Evolutionary conservation across 1,140 invertebrate species (phyloP), one percentile per base, ranked within the genome.

Genomic region (Ganaspis sp.): DNA sequence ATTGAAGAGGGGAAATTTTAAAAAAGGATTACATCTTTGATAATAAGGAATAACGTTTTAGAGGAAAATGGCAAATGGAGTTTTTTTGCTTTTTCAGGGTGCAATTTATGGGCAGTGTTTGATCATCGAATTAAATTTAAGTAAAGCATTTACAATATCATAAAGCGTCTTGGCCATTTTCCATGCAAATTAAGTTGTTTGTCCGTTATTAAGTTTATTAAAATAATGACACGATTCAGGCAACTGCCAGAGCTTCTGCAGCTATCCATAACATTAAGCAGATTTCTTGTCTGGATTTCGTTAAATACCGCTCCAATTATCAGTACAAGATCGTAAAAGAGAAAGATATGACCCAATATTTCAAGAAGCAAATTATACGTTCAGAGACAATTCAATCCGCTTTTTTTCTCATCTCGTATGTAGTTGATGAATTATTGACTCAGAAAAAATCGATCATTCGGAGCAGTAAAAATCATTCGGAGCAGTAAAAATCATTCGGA

Each of bases 151-250:
- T 49, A 49, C 45, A 49, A 49, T 49, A 17, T 49, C n/a, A 9
- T 49, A 17, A 49, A 49, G 4, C 45, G 19, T 64, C 21, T 1
- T 64, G 19, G 23, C 11, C 4, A 64, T 34, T 64, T 64, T 64
- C 54, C 23, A 64, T 64, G 58, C 58, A 64, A 64, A 64, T 64
- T 64, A n/a, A 64, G 58, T 64, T 26, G 58, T 64, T 64, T 29
- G 15, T 64, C 58, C 23, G 58, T 64, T 26, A 64, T 64, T 64
- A 64, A 64, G 58, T 29, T 64, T 64, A 64, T 64, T 64, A 29
- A 64, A 29, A 64, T 64, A 64, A 64, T 64, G 15, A 64, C 58
- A 64, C 58, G 58, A 64, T 64, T 34, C 4, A 64, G 11, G 29
- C 29, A 64, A 26, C 54, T 26, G 1, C 12, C 12, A 45, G 42